These are phyloP conservation scores for Trachurus trachurus DNA, from an alignment of 2,797 vertebrate genomes.

Conservation along the genomic window DNA sequence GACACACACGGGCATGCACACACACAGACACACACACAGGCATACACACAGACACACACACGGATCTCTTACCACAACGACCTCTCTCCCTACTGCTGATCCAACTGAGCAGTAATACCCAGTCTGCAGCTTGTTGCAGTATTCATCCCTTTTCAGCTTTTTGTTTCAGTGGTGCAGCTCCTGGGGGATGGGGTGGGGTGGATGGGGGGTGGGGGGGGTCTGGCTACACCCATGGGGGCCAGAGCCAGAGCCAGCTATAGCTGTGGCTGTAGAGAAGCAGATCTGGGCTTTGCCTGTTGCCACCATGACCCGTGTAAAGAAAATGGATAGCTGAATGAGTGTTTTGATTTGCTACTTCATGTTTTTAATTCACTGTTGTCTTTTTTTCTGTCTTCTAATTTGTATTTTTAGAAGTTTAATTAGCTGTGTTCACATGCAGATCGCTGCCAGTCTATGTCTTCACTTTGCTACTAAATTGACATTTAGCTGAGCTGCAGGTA, in stretches of 20 bases:
- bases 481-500: constrained; percentile 37
- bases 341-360: constrained; percentile 1
- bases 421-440: constrained; percentile 19
- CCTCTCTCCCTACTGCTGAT: constrained; percentile 23
- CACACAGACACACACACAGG: not conserved
- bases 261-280: not conserved
- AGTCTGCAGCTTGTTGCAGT: not conserved
- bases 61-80: constrained; percentile 16
- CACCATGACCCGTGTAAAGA: not conserved
- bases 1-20: not conserved
- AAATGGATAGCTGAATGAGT: not conserved
- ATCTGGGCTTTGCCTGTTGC: not conserved
- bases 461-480: constrained; percentile 19
- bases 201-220: not conserved
- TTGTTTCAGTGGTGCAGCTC: not conserved
- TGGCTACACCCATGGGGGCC: not conserved
- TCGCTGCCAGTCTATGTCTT: constrained; percentile 1
- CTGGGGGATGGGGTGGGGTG: not conserved
- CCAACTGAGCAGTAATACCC: not conserved
- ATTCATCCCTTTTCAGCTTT: not conserved
- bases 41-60: not conserved
- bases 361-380: constrained; percentile 3
- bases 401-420: constrained; percentile 40
- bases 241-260: not conserved
- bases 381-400: not conserved